A percentile compares a stretch with the other conserved stretches of the same genome.
Evolutionary conservation across 2,797 vertebrate genomes (phyloP).

Genomic region (Mastacembelus armatus): DNA sequence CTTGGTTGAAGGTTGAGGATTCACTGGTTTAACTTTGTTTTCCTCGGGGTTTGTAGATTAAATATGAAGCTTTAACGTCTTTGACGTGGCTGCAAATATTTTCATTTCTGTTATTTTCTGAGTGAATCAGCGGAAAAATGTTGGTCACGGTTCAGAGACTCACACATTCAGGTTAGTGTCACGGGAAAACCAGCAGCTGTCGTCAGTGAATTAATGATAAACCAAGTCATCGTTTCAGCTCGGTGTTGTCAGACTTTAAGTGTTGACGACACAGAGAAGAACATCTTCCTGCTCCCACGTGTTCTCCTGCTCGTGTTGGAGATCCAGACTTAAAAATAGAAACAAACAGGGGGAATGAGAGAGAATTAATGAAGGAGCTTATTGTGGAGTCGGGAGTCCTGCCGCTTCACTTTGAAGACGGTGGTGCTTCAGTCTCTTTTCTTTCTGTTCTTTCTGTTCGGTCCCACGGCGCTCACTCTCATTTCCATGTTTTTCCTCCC

Average conservation of each 20-base stretch:
- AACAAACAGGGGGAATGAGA: slow-evolving; percentile 23
- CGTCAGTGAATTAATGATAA: no score
- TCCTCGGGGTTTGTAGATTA: no score
- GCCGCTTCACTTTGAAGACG: slow-evolving; percentile 9
- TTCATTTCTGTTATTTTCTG: no score
- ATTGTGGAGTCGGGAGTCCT: slow-evolving; percentile 25
- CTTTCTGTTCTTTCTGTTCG: not conserved
- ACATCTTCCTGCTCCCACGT: not conserved
- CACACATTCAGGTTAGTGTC: no score
- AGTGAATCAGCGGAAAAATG: no score
- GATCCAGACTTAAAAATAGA: not conserved
- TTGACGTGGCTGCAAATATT: no score
- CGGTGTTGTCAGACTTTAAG: no score
- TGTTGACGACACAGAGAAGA: not conserved
- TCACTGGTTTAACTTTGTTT: no score
- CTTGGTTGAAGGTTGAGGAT: no score
- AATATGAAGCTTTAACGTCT: no score
- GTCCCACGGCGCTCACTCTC: slow-evolving; percentile 41
- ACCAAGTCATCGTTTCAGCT: not conserved
- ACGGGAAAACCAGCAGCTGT: no score
- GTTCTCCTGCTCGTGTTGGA: slow-evolving; percentile 13
- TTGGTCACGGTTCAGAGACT: no score
- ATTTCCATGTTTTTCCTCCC: slow-evolving; percentile 47
- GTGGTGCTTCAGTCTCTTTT: not conserved
- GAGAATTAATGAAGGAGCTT: slow-evolving; percentile 27